These are phyloP conservation scores for Oscheius sp. DNA, from an alignment of 2,888 invertebrate genomes.

Conservation along the genomic window DNA sequence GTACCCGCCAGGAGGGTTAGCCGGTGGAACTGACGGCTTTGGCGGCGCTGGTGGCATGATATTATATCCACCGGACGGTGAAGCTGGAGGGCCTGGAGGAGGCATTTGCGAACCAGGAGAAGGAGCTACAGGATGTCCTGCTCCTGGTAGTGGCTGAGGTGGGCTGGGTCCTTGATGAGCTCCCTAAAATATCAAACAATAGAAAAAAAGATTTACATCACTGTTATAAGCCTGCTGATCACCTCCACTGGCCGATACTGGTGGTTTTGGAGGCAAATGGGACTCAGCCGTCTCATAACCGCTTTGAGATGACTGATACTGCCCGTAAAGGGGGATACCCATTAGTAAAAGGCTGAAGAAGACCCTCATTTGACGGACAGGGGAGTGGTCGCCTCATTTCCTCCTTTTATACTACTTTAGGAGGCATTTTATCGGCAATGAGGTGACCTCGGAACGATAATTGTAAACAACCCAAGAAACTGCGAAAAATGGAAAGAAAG, in stretches of 20 bases:
- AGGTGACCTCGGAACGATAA: not conserved
- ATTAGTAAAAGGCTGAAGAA: too few species aligned
- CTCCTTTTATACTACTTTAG: not conserved
- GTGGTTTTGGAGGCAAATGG: not conserved
- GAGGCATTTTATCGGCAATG: not conserved
- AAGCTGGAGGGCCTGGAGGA: not conserved
- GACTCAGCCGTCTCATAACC: slow-evolving; percentile 1
- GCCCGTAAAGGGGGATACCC: too few species aligned
- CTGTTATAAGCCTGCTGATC: slow-evolving; percentile 8
- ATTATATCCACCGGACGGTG: not conserved
- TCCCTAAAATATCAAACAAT: not conserved
- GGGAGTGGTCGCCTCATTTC: too few species aligned
- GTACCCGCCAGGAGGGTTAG: not conserved
- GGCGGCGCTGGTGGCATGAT: not conserved
- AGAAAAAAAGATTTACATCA: not conserved
- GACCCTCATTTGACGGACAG: too few species aligned
- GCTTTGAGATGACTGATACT: too few species aligned
- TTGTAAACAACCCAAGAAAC: not conserved
- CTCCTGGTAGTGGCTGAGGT: too few species aligned
- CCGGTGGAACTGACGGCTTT: not conserved
- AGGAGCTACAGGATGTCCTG: not conserved
- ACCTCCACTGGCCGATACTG: not conserved
- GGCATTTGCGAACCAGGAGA: too few species aligned
- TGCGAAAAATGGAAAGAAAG: not conserved
- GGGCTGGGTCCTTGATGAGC: too few species aligned